phyloP scores from a whole-genome alignment of 2,888 invertebrate species.

The Lymantria monacha region DNA sequence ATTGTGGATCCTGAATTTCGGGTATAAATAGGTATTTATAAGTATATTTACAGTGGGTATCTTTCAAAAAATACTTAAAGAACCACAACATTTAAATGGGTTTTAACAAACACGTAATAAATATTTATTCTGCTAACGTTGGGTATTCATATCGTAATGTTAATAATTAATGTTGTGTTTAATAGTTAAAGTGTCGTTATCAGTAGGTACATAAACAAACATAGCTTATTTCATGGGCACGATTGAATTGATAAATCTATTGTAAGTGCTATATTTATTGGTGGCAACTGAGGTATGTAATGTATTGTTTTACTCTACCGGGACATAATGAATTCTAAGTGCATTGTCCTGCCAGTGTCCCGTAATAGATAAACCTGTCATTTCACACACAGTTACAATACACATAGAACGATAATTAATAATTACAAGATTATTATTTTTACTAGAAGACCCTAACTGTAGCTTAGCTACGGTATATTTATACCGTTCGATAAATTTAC shows the following conservation, averaged over 20 bases:
- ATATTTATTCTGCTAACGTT: too few relatives aligned
- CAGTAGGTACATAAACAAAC: neutral
- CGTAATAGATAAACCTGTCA: constrained; percentile 43
- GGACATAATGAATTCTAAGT: constrained; percentile 55
- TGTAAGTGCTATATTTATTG: constrained; percentile 38
- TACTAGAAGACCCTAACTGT: constrained; percentile 1
- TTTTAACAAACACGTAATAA: too few relatives aligned
- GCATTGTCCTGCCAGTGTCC: constrained; percentile 56
- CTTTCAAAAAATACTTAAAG: too few relatives aligned
- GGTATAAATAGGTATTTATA: too few relatives aligned
- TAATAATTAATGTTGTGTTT: constrained; percentile 1
- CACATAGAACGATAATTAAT: constrained; percentile 19
- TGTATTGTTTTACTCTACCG: constrained; percentile 53
- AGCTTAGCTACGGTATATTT: too few relatives aligned
- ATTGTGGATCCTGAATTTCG: too few relatives aligned
- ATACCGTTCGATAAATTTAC: too few relatives aligned
- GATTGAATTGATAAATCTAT: constrained; percentile 19
- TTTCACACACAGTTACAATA: constrained; percentile 30
- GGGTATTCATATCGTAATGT: constrained; percentile 19
- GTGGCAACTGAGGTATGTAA: constrained; percentile 35
- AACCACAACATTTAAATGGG: too few relatives aligned
- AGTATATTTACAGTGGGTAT: too few relatives aligned
- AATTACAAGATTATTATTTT: constrained; percentile 11
- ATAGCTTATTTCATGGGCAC: constrained; percentile 8
- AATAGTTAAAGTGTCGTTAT: neutral